Base-by-base conservation (phyloP, 2,797 vertebrate genomes). In the Oceanodroma leucorhoa region DNA sequence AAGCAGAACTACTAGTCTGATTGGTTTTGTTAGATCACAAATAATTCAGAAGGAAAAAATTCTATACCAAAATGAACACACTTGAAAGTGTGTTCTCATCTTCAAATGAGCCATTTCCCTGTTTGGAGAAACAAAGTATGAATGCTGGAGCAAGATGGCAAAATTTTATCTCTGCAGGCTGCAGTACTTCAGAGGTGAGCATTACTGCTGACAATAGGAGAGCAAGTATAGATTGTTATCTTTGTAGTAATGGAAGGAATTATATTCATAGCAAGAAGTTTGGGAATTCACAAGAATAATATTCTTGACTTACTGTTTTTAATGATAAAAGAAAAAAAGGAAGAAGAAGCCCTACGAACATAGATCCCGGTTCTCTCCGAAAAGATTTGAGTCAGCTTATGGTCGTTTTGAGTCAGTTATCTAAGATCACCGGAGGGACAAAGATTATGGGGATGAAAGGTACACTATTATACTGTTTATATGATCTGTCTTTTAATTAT, bases 401-500 rank as follows among this genome's bases (percentile, higher is more conserved):
- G 83, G 81, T 53, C 5, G 9, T 87, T 95, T 87, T 48, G 70
- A 90, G 77, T 62, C 48, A 57, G 77, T 94, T 95, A 96, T 89
- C 95, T 94, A 64, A 51, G 76, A 84, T 61, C 66, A 95, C 87
- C 17, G 40, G 91, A 96, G 77, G 75, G 81, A 87, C 77, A 43
- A 50, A 84, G 86, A 96, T 96, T 96, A 89, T 66, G 32, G 67
- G 87, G 90, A 91, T 96, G 91, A 97, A 96, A 96, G 88, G 77
- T 90, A n/a, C 85, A 87, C 48, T 87, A 89, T 96, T 97, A 95
- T 88, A 38, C 78, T 89, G 91, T 86, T 95, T 91, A 91, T 87
- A 51, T 65, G 46, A 95, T 93, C 90, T 96, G 69, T 81, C 85
- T 61, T 84, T 88, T 95, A 90, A 94, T 96, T 93, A 96, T 84